Percentiles rank a stretch among this genome's conserved stretches.
Conservation (phyloP, 2,888 invertebrate species). For the Cordilura impudica region DNA sequence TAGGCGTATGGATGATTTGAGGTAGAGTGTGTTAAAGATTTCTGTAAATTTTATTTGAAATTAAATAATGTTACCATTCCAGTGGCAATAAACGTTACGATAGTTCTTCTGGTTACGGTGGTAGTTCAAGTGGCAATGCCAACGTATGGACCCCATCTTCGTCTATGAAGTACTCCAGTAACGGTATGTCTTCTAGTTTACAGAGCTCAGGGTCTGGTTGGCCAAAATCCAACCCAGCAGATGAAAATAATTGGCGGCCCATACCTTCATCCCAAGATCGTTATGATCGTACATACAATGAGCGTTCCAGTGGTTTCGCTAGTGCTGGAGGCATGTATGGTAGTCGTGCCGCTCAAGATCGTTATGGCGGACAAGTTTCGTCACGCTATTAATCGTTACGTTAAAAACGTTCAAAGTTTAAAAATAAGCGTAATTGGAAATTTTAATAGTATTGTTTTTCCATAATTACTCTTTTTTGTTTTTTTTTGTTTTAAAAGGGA, state of each 20-base stretch:
- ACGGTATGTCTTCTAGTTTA: constrained; percentile 73
- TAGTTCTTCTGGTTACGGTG: constrained; percentile 68
- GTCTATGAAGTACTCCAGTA: constrained; percentile 74
- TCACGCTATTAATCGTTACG: constrained; percentile 70
- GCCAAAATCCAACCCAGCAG: constrained; percentile 72
- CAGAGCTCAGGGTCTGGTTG: constrained; percentile 72
- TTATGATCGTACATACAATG: constrained; percentile 77
- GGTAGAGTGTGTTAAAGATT: constrained; percentile 46
- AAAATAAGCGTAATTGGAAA: background rate
- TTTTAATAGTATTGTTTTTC: background rate
- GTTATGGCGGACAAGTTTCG: constrained; percentile 74
- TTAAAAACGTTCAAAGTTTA: background rate
- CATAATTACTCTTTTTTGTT: no score
- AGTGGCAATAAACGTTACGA: constrained; percentile 75
- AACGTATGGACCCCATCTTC: constrained; percentile 69
- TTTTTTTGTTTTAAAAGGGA: background rate
- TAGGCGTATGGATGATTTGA: constrained; percentile 71
- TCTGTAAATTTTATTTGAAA: background rate
- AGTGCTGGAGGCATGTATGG: constrained; percentile 70
- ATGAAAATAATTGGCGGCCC: constrained; percentile 73
- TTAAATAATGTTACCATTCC: background rate
- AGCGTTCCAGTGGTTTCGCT: constrained; percentile 74
- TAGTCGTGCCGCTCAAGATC: constrained; percentile 73
- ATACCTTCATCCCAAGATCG: constrained; percentile 74
- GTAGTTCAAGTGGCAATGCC: constrained; percentile 67